A percentile compares a stretch with the other conserved stretches of the same genome.
Conservation (phyloP, 2,797 vertebrate genomes). For the Tenualosa thibaudeaui region DNA sequence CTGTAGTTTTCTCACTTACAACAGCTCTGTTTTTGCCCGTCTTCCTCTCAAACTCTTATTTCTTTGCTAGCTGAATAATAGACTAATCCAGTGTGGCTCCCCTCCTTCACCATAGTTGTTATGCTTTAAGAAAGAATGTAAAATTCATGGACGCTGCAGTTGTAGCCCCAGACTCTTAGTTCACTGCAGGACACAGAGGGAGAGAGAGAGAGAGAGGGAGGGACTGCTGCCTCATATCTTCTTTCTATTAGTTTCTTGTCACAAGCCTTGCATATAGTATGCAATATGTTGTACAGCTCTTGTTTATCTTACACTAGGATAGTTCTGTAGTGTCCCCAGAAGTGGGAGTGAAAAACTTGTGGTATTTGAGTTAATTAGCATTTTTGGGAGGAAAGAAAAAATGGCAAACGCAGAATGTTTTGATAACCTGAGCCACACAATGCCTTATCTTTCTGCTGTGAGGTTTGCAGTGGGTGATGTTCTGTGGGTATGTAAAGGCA, state of each 20-base stretch:
- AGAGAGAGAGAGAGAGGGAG: background rate
- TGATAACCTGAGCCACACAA: constrained; percentile 9
- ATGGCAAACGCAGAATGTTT: background rate
- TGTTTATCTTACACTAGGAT: constrained; percentile 31
- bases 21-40: background rate
- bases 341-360: background rate
- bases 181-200: constrained; percentile 44
- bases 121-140: constrained; percentile 55
- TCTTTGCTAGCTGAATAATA: constrained; percentile 60
- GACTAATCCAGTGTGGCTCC: constrained; percentile 61
- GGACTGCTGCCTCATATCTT: constrained; percentile 34
- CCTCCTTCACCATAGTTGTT: constrained; percentile 35
- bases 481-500: background rate
- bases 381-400: background rate
- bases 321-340: constrained; percentile 29
- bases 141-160: constrained; percentile 59
- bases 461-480: background rate
- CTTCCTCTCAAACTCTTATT: background rate
- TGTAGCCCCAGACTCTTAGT: constrained; percentile 47
- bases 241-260: constrained; percentile 32
- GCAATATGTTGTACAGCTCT: constrained; percentile 30
- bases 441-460: background rate
- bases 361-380: background rate
- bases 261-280: constrained; percentile 9
- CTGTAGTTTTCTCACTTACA: background rate